Conservation (phyloP, 2,797 vertebrate species). For the Gymnopithys bicolor region DNA sequence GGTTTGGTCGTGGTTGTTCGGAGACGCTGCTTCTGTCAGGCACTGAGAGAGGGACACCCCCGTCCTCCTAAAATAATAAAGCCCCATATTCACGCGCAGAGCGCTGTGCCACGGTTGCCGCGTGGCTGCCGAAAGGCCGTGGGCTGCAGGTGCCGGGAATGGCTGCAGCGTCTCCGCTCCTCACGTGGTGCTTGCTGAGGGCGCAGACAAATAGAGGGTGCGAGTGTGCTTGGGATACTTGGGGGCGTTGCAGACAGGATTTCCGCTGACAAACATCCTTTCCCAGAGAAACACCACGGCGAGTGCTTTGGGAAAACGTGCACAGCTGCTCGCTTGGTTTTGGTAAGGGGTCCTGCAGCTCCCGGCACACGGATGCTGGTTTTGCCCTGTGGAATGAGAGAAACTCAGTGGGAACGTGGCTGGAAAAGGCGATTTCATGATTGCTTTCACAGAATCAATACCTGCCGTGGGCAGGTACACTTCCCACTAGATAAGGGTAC, state of each 20-base stretch:
- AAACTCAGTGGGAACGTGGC: fast-evolving
- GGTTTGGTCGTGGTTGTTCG: too few species aligned
- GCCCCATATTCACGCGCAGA: background rate
- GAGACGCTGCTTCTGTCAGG: too few species aligned
- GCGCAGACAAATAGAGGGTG: too few species aligned
- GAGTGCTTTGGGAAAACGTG: fast-evolving
- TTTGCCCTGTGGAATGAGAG: too few species aligned
- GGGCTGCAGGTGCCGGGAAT: background rate
- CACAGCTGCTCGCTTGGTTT: fast-evolving
- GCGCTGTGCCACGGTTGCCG: too few species aligned
- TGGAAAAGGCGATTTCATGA: fast-evolving
- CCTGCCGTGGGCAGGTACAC: fast-evolving
- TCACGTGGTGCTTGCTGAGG: background rate
- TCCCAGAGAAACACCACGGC: fast-evolving
- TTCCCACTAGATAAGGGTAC: background rate
- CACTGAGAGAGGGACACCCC: too few species aligned
- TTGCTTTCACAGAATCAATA: background rate
- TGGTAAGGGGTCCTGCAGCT: background rate
- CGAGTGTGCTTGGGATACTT: too few species aligned
- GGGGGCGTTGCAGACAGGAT: background rate
- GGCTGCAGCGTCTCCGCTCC: too few species aligned
- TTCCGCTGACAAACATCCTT: background rate
- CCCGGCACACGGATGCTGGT: fast-evolving
- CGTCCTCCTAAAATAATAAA: background rate
- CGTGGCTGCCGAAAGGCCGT: background rate